These are phyloP conservation scores for Hypselothyrea guttata DNA, from an alignment of 2,888 invertebrate genomes.

Conservation along the genomic window DNA sequence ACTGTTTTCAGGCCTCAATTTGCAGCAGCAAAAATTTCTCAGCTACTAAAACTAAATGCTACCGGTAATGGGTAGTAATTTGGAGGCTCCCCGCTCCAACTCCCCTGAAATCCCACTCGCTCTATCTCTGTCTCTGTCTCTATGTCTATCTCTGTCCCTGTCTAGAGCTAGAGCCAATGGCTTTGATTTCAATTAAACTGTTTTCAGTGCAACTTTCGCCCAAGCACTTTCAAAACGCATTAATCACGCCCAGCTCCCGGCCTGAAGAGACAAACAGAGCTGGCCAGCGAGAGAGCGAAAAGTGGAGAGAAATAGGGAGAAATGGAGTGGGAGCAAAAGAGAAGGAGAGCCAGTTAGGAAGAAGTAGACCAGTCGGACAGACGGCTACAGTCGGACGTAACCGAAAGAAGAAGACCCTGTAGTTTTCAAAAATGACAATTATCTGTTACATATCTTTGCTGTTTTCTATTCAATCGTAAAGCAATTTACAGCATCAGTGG, in stretches of 20 bases:
- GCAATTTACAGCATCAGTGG: no score
- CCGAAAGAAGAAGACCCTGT: no score
- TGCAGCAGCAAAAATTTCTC: constrained; percentile 66
- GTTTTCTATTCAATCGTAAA: no score
- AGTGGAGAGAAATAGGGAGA: neutral
- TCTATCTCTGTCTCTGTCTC: neutral
- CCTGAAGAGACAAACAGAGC: neutral
- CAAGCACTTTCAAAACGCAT: constrained; percentile 63
- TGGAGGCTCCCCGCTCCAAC: constrained; percentile 11
- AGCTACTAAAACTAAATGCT: constrained; percentile 68
- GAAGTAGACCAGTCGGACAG: no score
- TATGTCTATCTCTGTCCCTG: constrained; percentile 6
- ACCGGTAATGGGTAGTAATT: constrained; percentile 71
- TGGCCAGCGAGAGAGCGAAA: neutral
- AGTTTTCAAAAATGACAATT: no score
- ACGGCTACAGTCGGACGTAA: no score
- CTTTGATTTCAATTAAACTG: constrained; percentile 66
- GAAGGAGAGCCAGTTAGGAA: neutral
- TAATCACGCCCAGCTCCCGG: constrained; percentile 53
- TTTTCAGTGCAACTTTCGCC: constrained; percentile 61
- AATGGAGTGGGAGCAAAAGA: neutral
- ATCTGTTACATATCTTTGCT: no score
- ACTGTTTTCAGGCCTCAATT: constrained; percentile 50
- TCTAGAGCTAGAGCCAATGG: constrained; percentile 29
- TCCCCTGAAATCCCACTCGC: neutral